These are phyloP conservation scores for Lingula anatina DNA, from an alignment of 2,888 invertebrate species.

Conservation along the genomic window DNA sequence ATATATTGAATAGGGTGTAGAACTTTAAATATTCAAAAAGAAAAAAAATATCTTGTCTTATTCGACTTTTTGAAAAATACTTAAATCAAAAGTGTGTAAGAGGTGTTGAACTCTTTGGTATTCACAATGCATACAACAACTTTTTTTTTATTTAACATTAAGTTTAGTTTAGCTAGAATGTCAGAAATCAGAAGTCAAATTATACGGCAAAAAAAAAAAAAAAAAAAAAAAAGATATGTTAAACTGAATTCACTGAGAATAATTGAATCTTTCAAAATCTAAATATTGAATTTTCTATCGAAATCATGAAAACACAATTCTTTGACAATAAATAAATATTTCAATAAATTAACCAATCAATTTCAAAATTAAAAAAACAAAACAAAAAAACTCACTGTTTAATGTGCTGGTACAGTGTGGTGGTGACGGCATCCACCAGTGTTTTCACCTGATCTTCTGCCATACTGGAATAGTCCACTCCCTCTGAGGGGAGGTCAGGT, in stretches of 20 bases:
- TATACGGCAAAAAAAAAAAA: constrained; percentile 5
- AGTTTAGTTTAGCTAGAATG: no score
- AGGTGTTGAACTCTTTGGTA: no score
- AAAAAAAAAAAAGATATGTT: neutral
- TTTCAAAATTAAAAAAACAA: no score
- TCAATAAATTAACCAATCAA: neutral
- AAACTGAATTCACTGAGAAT: neutral
- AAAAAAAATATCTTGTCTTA: no score
- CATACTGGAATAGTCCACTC: constrained; percentile 38
- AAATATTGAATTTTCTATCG: neutral
- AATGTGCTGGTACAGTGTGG: constrained; percentile 33
- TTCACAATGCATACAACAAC: no score
- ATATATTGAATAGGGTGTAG: no score
- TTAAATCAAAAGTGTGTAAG: no score
- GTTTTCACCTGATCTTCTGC: constrained; percentile 36
- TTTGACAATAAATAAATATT: neutral
- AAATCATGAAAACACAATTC: neutral
- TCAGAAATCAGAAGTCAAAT: no score
- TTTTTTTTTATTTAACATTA: no score
- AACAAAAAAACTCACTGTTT: constrained; percentile 28
- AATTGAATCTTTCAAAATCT: neutral
- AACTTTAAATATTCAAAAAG: no score
- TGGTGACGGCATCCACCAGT: constrained; percentile 39
- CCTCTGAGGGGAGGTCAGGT: constrained; percentile 35
- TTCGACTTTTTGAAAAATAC: no score